A percentile compares a stretch with the other conserved stretches of the same genome.
phyloP scores from a whole-genome alignment of 2,888 invertebrate species.

The Odontothrips loti region DNA sequence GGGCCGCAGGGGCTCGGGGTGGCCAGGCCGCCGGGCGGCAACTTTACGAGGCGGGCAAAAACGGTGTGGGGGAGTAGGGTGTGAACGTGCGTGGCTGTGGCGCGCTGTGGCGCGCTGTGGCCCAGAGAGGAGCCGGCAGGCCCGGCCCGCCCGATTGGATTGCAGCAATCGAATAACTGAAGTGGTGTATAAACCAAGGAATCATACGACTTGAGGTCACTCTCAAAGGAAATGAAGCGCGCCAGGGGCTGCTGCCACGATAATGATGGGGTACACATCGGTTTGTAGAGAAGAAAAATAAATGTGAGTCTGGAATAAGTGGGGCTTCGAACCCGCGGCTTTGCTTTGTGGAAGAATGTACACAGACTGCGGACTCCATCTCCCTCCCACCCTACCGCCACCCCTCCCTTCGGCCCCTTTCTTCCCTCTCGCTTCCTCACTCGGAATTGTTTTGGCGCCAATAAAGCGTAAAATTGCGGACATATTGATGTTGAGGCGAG shows the following conservation, averaged over 20 bases:
- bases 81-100: not conserved
- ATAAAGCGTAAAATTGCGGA: conserved; percentile 26
- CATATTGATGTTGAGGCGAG: conserved; percentile 23
- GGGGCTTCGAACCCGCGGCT: too few species aligned
- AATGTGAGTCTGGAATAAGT: too few species aligned
- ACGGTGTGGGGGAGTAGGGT: not conserved
- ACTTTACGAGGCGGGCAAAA: conserved; percentile 5
- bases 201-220: not conserved
- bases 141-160: not conserved
- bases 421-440: not conserved
- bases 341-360: too few species aligned
- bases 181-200: not conserved
- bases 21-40: not conserved
- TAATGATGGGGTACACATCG: too few species aligned
- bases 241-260: too few species aligned
- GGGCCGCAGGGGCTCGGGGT: not conserved
- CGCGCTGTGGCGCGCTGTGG: not conserved
- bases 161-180: not conserved
- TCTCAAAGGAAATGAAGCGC: too few species aligned
- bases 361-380: not conserved
- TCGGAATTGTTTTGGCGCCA: conserved; percentile 24
- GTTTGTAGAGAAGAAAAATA: too few species aligned
- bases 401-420: not conserved
- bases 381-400: not conserved
- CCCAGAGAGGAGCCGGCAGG: not conserved